Evolutionary conservation across 2,888 invertebrate genomes (phyloP).

Genomic region (Acleris cristana): DNA sequence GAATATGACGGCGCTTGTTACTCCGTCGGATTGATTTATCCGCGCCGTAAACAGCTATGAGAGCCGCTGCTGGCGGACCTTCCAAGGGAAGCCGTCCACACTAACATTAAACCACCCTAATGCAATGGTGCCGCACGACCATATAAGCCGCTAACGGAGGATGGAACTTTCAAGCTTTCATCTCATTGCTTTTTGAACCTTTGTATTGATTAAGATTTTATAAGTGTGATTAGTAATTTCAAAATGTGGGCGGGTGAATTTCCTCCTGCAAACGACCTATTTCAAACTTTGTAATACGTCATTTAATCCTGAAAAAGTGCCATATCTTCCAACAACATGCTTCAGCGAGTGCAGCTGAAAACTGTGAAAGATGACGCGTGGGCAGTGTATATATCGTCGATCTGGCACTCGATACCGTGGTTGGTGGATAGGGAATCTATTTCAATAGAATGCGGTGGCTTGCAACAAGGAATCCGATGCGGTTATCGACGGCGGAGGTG

Average conservation of each 20-base stretch:
- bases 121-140: slow-evolving; percentile 20
- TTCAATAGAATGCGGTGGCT: slow-evolving; percentile 80
- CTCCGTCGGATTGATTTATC: slow-evolving; percentile 63
- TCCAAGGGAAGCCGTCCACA: slow-evolving; percentile 40
- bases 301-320: no score
- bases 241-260: neutral
- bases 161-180: slow-evolving; percentile 1
- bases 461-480: slow-evolving; percentile 83
- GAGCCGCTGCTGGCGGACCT: slow-evolving; percentile 47
- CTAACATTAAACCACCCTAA: slow-evolving; percentile 34
- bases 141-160: slow-evolving; percentile 10
- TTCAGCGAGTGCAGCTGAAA: slow-evolving; percentile 27
- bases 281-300: no score
- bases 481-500: slow-evolving; percentile 81
- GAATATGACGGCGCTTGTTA: slow-evolving; percentile 61
- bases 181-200: no score
- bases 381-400: slow-evolving; percentile 47
- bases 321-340: slow-evolving; percentile 5
- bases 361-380: slow-evolving; percentile 27
- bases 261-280: no score
- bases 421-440: slow-evolving; percentile 72
- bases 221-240: neutral
- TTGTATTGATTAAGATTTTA: neutral
- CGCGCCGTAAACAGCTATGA: slow-evolving; percentile 53
- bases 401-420: slow-evolving; percentile 44